These are phyloP conservation scores for Thaleichthys pacificus DNA, from an alignment of 2,797 vertebrate genomes.

Conservation along the genomic window DNA sequence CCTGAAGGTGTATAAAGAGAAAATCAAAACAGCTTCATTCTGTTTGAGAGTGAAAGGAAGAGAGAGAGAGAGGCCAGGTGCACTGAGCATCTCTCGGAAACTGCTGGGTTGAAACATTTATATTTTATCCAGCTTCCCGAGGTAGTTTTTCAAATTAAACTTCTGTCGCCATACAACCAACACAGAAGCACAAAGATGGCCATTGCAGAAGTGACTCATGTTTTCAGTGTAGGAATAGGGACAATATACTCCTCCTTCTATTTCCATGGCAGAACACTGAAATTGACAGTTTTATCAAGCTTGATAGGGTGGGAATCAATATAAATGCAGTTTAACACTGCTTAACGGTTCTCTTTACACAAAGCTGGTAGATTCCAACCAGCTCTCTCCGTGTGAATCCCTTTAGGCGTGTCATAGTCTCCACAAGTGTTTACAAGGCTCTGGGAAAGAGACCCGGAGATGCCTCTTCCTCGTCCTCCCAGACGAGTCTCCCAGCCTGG, in stretches of 20 bases:
- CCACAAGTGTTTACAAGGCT: conserved; percentile 26
- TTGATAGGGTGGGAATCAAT: neutral
- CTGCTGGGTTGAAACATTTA: conserved; percentile 29
- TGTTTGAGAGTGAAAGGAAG: conserved; percentile 50
- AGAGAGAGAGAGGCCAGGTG: conserved; percentile 30
- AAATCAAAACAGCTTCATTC: conserved; percentile 66
- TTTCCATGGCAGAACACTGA: too few species aligned
- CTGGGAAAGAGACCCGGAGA: conserved; percentile 40
- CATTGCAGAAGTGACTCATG: conserved; percentile 1
- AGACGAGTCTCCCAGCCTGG: conserved; percentile 21
- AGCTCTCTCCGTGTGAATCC: neutral
- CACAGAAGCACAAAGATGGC: conserved; percentile 21
- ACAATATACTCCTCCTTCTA: too few species aligned
- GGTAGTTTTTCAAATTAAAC: conserved; percentile 35
- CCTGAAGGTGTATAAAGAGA: conserved; percentile 59
- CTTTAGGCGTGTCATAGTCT: neutral
- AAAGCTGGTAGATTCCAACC: conserved; percentile 35
- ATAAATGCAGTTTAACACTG: neutral
- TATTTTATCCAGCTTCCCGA: conserved; percentile 51
- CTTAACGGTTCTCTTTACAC: conserved; percentile 46
- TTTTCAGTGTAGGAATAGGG: conserved; percentile 6
- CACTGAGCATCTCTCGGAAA: conserved; percentile 38
- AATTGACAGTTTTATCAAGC: conserved; percentile 13
- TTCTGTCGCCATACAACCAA: conserved; percentile 34
- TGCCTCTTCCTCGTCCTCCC: conserved; percentile 24